Base-by-base conservation (phyloP, 2,888 invertebrate genomes). In the Serripes groenlandicus region DNA sequence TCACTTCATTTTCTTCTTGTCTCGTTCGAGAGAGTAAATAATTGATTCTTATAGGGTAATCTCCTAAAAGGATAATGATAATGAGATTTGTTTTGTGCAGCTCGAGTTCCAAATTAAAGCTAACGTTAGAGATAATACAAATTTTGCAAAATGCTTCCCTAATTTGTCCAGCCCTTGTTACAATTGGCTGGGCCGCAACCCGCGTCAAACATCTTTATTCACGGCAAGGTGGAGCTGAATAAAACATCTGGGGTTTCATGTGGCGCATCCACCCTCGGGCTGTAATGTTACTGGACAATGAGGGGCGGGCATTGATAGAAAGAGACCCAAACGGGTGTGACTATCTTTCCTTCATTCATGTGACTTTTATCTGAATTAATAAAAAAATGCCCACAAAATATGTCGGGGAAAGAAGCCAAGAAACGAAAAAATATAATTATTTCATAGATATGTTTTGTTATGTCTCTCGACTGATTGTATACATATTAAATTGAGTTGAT, bases 51-150 rank as follows among this genome's bases (percentile, higher is more conserved):
- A 86, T 81, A 71, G 72, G 73, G 75, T 84, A 86, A 86, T 86
- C 84, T 79, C 75, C 77, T 86, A 79, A 86, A 77, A 84, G 83
- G 81, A 83, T 78, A 72, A 60, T 58, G 81, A 78, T 86, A 86
- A 86, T 86, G 77, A 76, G 84, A 86, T 86, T 86, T 86, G 78
- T 78, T 86, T 81, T 80, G 79, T 76, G 75, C 86, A 78, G 79
- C 86, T 78, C 81, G 34, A 81, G 72, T 86, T 80, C 78, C 78
- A 83, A 83, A 86, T 86, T 86, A 81, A 80, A 70, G 54, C 70
- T 66, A 70, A 60, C 75, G 73, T 35, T 69, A 37, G 85, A 75
- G 72, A 83, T 83, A 83, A 78, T 83, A 78, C 75, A 69, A 78
- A 75, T 83, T 83, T 83, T 56, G n/a, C 58, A 34, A 71, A 78